A percentile compares a stretch with the other conserved stretches of the same genome.
Evolutionary conservation across 30 jellyfish, hydroid and myxozoan species (phyloP).

Genomic region (Cassiopea xamachana): DNA sequence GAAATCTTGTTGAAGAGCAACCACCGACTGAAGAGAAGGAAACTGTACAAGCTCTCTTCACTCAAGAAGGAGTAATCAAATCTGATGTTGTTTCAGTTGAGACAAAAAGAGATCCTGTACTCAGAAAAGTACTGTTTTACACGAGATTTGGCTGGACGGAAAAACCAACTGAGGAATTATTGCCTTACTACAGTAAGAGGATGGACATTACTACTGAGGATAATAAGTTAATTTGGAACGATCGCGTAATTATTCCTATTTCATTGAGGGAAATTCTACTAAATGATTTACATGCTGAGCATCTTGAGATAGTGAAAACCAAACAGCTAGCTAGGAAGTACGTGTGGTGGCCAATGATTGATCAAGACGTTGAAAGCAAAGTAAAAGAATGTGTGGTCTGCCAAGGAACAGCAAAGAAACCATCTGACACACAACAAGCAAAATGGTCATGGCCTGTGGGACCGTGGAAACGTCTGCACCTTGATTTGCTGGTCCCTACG

Average conservation of each 20-base stretch:
- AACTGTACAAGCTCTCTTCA: constrained; percentile 23
- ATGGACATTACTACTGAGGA: constrained; percentile 11
- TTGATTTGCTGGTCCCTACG: constrained; percentile 60
- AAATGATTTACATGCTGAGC: constrained; percentile 42
- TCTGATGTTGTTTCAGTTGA: constrained; percentile 31
- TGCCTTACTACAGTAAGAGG: constrained; percentile 22
- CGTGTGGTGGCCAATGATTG: constrained; percentile 10
- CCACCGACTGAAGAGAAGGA: constrained; percentile 30
- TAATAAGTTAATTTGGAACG: neutral
- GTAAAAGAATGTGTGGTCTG: neutral
- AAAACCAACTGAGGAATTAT: constrained; percentile 9
- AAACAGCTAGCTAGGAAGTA: constrained; percentile 24
- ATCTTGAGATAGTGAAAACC: constrained; percentile 40
- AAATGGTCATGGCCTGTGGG: neutral
- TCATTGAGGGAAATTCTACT: constrained; percentile 11
- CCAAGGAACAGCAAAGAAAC: neutral
- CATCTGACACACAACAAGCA: neutral
- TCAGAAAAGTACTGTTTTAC: constrained; percentile 28
- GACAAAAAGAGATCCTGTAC: constrained; percentile 23
- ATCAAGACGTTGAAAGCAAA: neutral
- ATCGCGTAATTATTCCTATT: constrained; percentile 18
- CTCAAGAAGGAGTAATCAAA: constrained; percentile 41
- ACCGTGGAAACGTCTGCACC: neutral
- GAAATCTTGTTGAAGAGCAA: constrained; percentile 15
- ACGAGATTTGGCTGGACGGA: constrained; percentile 37